A percentile compares a stretch with the other conserved stretches of the same genome.
Evolutionary conservation across 2,113 vertebrate species (phyloP).

Genomic region (Vimba vimba): DNA sequence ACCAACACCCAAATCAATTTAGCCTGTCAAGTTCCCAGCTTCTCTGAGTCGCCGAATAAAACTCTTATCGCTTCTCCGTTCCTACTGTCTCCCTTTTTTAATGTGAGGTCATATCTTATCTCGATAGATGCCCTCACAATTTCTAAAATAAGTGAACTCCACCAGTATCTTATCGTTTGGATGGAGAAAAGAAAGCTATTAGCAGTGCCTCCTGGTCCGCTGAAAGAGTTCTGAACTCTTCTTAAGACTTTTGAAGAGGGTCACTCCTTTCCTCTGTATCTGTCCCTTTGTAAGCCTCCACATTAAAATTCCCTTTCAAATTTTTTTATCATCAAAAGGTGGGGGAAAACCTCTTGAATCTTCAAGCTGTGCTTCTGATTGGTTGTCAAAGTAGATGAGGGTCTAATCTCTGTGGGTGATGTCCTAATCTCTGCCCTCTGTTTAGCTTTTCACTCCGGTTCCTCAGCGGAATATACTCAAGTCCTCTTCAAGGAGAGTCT

Average conservation of each 20-base stretch:
- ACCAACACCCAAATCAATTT: slow-evolving; percentile 22
- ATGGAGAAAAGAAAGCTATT: slow-evolving; percentile 15
- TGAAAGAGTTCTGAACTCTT: slow-evolving; percentile 15
- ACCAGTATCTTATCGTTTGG: background rate
- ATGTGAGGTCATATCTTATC: slow-evolving; percentile 6
- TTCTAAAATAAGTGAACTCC: slow-evolving; percentile 6
- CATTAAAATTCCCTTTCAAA: slow-evolving; percentile 49
- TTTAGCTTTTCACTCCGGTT: slow-evolving; percentile 6
- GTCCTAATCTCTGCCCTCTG: slow-evolving; percentile 23
- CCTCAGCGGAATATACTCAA: background rate
- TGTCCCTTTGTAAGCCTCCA: slow-evolving; percentile 27
- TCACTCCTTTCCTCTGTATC: slow-evolving; percentile 29
- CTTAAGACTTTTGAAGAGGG: slow-evolving; percentile 17
- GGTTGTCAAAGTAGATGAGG: slow-evolving; percentile 43
- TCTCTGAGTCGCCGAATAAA: background rate
- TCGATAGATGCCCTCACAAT: background rate
- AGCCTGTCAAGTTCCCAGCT: background rate
- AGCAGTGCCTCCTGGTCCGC: background rate
- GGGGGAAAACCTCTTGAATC: background rate
- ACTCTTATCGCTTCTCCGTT: slow-evolving; percentile 2
- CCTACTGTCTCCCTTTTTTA: background rate
- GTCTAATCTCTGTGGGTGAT: slow-evolving; percentile 21
- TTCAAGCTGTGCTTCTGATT: slow-evolving; percentile 32
- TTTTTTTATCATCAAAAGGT: slow-evolving; percentile 36
- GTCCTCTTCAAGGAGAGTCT: background rate